These are phyloP conservation scores for Ctenicera cuprea DNA, from an alignment of 2,888 invertebrate species.

Conservation along the genomic window DNA sequence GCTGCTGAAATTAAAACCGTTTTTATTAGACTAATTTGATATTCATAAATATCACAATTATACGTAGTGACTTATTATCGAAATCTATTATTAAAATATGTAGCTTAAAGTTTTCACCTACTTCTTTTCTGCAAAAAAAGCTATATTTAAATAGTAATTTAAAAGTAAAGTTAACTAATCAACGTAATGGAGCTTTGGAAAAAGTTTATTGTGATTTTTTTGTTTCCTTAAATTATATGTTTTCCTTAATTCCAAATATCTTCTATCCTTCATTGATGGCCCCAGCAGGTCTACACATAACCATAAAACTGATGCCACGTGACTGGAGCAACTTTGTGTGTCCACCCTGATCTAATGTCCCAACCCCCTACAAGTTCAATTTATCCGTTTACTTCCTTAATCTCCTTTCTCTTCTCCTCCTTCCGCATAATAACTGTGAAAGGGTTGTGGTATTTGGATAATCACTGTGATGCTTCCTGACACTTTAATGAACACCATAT, in stretches of 20 bases:
- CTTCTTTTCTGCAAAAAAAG: too few relatives aligned
- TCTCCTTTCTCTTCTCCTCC: slow-evolving; percentile 46
- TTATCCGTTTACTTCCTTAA: slow-evolving; percentile 52
- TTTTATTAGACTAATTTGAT: too few relatives aligned
- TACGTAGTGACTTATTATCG: too few relatives aligned
- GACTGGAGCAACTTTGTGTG: slow-evolving; percentile 53
- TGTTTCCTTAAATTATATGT: slow-evolving; percentile 36
- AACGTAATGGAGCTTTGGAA: slow-evolving; percentile 33
- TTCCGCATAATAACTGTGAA: slow-evolving; percentile 44
- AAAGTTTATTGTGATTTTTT: slow-evolving; percentile 33
- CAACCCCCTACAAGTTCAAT: slow-evolving; percentile 52
- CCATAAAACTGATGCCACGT: slow-evolving; percentile 56
- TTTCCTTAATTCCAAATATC: slow-evolving; percentile 44
- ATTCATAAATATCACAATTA: too few relatives aligned
- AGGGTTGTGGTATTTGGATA: slow-evolving; percentile 52
- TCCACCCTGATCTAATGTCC: slow-evolving; percentile 53
- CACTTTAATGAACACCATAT: slow-evolving; percentile 45
- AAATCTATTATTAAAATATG: too few relatives aligned
- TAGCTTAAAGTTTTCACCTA: too few relatives aligned
- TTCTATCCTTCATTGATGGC: slow-evolving; percentile 42
- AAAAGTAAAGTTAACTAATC: not conserved
- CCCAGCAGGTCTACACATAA: slow-evolving; percentile 54
- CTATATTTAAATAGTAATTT: too few relatives aligned
- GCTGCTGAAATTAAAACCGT: too few relatives aligned
- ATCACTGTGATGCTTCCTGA: slow-evolving; percentile 38